phyloP scores from a whole-genome alignment of 2,888 invertebrate species.

The Pristionchus maxplancki region DNA sequence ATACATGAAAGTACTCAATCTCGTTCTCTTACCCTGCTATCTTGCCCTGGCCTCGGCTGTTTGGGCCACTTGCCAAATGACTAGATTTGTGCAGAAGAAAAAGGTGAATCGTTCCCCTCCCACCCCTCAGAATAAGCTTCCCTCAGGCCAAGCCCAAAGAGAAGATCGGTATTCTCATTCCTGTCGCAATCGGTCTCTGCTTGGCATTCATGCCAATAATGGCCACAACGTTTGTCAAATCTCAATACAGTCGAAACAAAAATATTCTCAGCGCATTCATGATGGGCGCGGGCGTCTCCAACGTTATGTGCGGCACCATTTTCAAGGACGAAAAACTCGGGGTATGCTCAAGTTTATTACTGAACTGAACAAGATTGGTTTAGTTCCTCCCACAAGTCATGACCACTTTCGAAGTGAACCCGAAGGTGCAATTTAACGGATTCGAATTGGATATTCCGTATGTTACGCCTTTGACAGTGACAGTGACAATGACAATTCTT shows the following conservation, averaged over 20 bases:
- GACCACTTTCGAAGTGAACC: neutral
- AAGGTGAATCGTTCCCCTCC: neutral
- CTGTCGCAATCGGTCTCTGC: neutral
- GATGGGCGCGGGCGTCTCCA: neutral
- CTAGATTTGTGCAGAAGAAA: neutral
- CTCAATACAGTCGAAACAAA: neutral
- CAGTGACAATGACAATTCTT: too few relatives aligned
- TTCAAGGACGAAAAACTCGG: neutral
- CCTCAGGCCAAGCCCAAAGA: neutral
- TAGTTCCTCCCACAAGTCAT: neutral
- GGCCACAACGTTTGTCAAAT: neutral
- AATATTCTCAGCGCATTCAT: neutral
- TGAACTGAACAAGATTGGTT: neutral
- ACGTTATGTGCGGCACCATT: neutral
- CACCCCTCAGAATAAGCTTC: too few relatives aligned
- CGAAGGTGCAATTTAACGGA: neutral
- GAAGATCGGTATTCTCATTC: neutral
- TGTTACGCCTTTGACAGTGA: too few relatives aligned
- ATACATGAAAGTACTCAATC: neutral
- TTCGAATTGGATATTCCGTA: neutral
- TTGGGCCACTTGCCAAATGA: neutral
- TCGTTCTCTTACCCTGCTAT: neutral
- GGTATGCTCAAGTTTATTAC: neutral
- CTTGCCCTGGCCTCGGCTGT: neutral
- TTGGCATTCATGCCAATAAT: neutral